These are phyloP conservation scores for Eulemur coronatus DNA, from an alignment of 2,797 vertebrate species.

Conservation along the genomic window DNA sequence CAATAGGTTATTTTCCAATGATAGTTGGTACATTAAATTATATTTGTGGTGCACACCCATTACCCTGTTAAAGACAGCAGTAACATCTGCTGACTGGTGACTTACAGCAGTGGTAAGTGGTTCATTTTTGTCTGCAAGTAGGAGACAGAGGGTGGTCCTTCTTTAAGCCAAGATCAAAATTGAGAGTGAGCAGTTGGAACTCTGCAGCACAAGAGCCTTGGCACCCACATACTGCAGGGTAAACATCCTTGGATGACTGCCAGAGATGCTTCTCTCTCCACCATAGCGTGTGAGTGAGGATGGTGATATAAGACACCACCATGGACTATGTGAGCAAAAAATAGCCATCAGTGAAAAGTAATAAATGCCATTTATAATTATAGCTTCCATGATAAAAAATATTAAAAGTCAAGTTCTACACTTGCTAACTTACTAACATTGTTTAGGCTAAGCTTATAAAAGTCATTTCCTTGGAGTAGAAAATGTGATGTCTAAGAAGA, in stretches of 20 bases:
- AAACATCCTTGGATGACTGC: neutral
- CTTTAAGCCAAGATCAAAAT: slow-evolving; percentile 78
- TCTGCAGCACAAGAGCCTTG: slow-evolving; percentile 57
- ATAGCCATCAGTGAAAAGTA: neutral
- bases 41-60: slow-evolving; percentile 50
- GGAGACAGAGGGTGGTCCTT: slow-evolving; percentile 59
- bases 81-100: slow-evolving; percentile 48
- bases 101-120: neutral
- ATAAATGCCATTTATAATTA: neutral
- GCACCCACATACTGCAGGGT: neutral
- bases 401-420: neutral
- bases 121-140: slow-evolving; percentile 67
- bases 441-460: neutral
- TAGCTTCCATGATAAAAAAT: neutral
- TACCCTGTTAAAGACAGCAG: slow-evolving; percentile 55
- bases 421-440: neutral
- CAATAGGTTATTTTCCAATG: slow-evolving; percentile 30
- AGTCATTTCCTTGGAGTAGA: slow-evolving; percentile 20
- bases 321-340: neutral
- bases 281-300: neutral
- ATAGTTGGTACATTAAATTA: slow-evolving; percentile 56
- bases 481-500: neutral
- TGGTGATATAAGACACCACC: neutral
- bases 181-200: slow-evolving; percentile 75
- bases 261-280: neutral